These are phyloP conservation scores for Sitophilus oryzae DNA, from an alignment of 1,140 invertebrate genomes.

Conservation along the genomic window DNA sequence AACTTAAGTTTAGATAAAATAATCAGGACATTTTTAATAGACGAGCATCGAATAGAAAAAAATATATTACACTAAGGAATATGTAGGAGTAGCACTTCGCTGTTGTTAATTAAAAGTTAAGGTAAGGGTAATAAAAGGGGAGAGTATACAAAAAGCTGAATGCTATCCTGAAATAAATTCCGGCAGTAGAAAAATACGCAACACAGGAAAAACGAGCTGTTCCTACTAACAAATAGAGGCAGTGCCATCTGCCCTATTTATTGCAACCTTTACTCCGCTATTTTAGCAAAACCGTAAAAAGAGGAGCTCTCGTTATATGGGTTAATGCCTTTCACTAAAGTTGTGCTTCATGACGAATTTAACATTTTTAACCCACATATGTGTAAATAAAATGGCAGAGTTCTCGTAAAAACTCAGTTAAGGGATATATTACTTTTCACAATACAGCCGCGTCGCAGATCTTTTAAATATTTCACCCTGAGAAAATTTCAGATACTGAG, in stretches of 20 bases:
- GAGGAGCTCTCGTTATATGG: constrained; percentile 11
- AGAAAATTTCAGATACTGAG: too few relatives aligned
- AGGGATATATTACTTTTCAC: neutral
- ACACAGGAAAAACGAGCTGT: constrained; percentile 16
- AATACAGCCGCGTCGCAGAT: too few relatives aligned
- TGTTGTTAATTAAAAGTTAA: too few relatives aligned
- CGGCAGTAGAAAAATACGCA: neutral
- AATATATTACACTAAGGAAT: too few relatives aligned
- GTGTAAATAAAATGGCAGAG: neutral
- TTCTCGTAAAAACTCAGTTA: neutral
- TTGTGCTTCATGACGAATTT: neutral
- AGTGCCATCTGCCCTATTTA: constrained; percentile 19
- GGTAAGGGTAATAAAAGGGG: too few relatives aligned
- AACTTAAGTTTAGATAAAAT: too few relatives aligned
- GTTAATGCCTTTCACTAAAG: constrained; percentile 11
- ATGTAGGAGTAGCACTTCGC: too few relatives aligned
- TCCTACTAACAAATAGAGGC: constrained; percentile 20
- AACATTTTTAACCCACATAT: neutral
- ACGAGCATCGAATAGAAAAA: too few relatives aligned
- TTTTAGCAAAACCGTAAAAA: constrained; percentile 17
- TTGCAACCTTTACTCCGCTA: constrained; percentile 20
- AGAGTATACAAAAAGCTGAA: too few relatives aligned
- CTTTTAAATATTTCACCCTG: too few relatives aligned
- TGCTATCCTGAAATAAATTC: too few relatives aligned
- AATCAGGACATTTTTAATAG: too few relatives aligned